Evolutionary conservation across 2,797 vertebrate species (phyloP).

Genomic region (Spea hammondii): DNA sequence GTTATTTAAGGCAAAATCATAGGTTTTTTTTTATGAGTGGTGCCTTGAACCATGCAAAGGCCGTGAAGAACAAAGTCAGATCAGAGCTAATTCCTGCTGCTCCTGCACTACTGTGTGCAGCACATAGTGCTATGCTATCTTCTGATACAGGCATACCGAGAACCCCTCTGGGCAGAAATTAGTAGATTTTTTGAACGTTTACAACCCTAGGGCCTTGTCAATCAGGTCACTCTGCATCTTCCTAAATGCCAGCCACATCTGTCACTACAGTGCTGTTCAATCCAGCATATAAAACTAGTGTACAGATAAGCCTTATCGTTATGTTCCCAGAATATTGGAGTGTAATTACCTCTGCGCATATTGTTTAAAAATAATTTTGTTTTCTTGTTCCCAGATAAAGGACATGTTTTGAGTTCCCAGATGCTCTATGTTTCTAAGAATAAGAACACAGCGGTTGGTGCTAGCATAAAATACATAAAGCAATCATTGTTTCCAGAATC

Average conservation of each 20-base stretch:
- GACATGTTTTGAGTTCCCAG: not conserved
- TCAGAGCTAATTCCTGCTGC: not conserved
- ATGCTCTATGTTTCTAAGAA: too few relatives aligned
- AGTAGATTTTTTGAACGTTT: constrained; percentile 21
- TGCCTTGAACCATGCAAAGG: not conserved
- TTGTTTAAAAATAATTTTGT: constrained; percentile 19
- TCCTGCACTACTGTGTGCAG: not conserved
- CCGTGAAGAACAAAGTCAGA: not conserved
- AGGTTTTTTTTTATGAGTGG: constrained; percentile 17
- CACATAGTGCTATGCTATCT: not conserved
- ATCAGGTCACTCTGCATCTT: constrained; percentile 39
- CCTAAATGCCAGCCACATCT: constrained; percentile 38
- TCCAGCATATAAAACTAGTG: not conserved
- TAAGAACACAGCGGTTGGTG: too few relatives aligned
- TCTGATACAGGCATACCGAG: not conserved
- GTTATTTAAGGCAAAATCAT: constrained; percentile 30
- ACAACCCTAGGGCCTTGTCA: constrained; percentile 23
- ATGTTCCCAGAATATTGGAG: constrained; percentile 13
- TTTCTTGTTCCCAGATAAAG: not conserved
- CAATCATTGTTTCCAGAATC: too few relatives aligned
- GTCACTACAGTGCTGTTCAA: constrained; percentile 2
- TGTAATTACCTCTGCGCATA: constrained; percentile 20
- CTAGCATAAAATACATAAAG: too few relatives aligned
- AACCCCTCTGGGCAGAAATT: not conserved
- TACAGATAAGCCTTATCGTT: constrained; percentile 26